Conservation (phyloP, 2,113 vertebrate genomes). For the Mola mola region DNA sequence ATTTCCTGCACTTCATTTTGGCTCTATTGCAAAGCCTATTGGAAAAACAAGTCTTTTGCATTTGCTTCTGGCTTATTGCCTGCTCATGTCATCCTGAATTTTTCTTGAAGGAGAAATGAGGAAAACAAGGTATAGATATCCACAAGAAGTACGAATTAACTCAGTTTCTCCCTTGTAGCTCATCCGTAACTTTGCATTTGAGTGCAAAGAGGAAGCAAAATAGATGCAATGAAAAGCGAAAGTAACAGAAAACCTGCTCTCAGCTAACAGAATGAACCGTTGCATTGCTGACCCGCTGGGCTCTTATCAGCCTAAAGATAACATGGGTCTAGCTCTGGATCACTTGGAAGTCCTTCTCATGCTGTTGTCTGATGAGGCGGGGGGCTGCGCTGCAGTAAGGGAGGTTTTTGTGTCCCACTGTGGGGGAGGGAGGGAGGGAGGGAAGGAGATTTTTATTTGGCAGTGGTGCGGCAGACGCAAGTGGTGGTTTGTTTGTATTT, state of each 20-base stretch:
- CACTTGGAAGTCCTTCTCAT: conserved; percentile 16
- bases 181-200: too few relatives aligned
- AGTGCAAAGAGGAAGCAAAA: conserved; percentile 7
- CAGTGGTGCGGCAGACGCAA: conserved; percentile 39
- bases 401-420: conserved; percentile 30
- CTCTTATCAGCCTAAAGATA: conserved; percentile 33
- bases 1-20: conserved; percentile 39
- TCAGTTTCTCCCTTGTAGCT: neutral
- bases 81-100: conserved; percentile 42
- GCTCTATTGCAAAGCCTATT: conserved; percentile 25
- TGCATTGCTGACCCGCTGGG: conserved; percentile 33
- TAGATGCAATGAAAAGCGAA: conserved; percentile 45
- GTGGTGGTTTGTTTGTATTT: conserved; percentile 78
- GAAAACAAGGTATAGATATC: neutral
- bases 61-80: conserved; percentile 61
- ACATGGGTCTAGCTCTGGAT: conserved; percentile 19
- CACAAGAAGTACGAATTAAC: conserved; percentile 33
- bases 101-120: conserved; percentile 5
- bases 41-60: conserved; percentile 56
- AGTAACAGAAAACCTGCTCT: conserved; percentile 59
- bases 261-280: conserved; percentile 53
- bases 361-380: conserved; percentile 58
- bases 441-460: conserved; percentile 36
- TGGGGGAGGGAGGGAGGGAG: conserved; percentile 30
- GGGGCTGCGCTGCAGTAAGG: too few relatives aligned